A percentile compares a stretch with the other conserved stretches of the same genome.
These are phyloP conservation scores for Sabatieria punctata DNA, from an alignment of 2,888 invertebrate genomes.

Conservation along the genomic window DNA sequence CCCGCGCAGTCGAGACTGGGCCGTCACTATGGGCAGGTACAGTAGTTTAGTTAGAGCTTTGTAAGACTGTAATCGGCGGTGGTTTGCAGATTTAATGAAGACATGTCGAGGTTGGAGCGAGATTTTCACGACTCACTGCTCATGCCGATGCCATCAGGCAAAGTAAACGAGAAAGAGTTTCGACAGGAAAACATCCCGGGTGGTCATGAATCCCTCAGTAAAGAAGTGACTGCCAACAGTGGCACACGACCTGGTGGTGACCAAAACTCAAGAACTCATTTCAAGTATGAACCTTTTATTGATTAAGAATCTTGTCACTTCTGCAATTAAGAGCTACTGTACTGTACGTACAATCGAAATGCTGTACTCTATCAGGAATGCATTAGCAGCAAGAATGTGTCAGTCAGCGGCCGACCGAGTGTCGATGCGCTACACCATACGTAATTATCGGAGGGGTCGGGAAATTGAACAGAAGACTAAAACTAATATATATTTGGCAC, in stretches of 20 bases:
- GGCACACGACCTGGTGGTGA: constrained; percentile 15
- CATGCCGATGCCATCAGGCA: constrained; percentile 21
- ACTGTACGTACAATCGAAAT: not conserved
- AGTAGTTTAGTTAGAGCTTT: not conserved
- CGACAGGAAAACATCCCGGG: constrained; percentile 25
- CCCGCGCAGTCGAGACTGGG: not conserved
- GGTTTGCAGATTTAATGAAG: no score
- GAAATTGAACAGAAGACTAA: no score
- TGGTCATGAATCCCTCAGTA: constrained; percentile 21
- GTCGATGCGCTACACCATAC: no score
- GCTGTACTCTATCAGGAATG: not conserved
- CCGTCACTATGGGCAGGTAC: not conserved
- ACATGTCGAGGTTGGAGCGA: constrained; percentile 21
- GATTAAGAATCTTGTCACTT: not conserved
- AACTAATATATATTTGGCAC: no score
- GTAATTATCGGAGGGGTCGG: no score
- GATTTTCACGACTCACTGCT: constrained; percentile 23
- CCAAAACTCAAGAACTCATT: constrained; percentile 7
- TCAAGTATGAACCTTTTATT: constrained; percentile 9
- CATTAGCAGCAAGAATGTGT: no score
- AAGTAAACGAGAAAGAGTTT: constrained; percentile 14
- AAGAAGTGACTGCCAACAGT: constrained; percentile 18
- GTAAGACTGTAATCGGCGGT: constrained; percentile 14
- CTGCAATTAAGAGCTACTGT: not conserved
- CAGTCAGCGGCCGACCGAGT: no score